Percentiles rank a stretch among this genome's conserved stretches.
phyloP scores from a whole-genome alignment of 2,888 invertebrate genomes.

The Cactoblastis cactorum region DNA sequence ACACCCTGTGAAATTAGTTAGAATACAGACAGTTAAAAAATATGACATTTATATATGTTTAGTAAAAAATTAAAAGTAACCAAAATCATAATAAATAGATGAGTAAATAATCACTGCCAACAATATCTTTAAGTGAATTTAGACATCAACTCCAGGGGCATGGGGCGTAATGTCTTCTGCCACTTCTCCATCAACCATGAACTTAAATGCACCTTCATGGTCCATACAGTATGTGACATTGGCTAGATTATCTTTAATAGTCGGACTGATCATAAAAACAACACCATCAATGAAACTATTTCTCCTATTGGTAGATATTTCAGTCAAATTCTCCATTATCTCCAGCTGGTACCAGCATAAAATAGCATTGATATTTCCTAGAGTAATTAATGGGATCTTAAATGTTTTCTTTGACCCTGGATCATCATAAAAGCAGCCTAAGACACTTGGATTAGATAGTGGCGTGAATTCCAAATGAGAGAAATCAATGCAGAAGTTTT shows the following conservation, averaged over 20 bases:
- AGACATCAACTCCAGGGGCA: not conserved
- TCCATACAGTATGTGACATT: slow-evolving; percentile 50
- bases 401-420: slow-evolving; percentile 33
- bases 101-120: not conserved
- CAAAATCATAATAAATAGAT: not conserved
- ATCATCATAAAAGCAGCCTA: slow-evolving; percentile 38
- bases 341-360: slow-evolving; percentile 78
- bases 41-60: not conserved
- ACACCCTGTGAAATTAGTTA: slow-evolving; percentile 13
- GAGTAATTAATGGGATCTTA: slow-evolving; percentile 42
- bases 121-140: not conserved
- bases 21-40: not conserved
- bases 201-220: slow-evolving; percentile 50
- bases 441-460: slow-evolving; percentile 47
- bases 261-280: slow-evolving; percentile 63
- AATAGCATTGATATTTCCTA: slow-evolving; percentile 69
- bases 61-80: not conserved
- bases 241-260: slow-evolving; percentile 43
- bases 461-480: slow-evolving; percentile 55
- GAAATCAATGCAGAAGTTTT: slow-evolving; percentile 74
- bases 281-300: slow-evolving; percentile 67
- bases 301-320: slow-evolving; percentile 61
- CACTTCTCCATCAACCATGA: slow-evolving; percentile 35
- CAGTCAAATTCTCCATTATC: slow-evolving; percentile 50
- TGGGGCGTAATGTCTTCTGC: not conserved